These are phyloP conservation scores for Trachymyrmex cornetzi DNA, from an alignment of 1,140 invertebrate species.

Conservation along the genomic window DNA sequence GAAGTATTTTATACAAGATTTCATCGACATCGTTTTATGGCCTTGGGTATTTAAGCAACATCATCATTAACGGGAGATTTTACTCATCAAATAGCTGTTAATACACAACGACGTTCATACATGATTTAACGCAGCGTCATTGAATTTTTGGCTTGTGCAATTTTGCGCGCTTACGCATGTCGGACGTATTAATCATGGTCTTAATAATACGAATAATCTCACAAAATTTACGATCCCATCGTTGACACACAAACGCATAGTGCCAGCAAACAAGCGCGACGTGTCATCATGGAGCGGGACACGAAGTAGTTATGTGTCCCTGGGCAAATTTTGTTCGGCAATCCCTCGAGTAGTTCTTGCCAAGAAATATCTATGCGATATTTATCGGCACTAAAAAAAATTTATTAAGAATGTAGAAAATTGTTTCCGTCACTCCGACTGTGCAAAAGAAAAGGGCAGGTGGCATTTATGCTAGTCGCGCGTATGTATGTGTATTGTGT, in stretches of 20 bases:
- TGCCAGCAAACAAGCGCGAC: constrained; percentile 4
- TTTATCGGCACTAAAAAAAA: constrained; percentile 23
- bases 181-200: constrained; percentile 32
- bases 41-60: constrained; percentile 1
- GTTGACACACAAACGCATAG: background rate
- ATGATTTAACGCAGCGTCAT: constrained; percentile 23
- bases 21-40: background rate
- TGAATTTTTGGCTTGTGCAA: constrained; percentile 19
- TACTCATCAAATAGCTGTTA: background rate
- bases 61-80: constrained; percentile 5
- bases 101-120: background rate
- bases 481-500: background rate
- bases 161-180: too few relatives aligned
- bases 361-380: background rate
- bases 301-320: background rate
- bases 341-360: background rate
- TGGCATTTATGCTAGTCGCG: background rate
- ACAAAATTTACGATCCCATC: constrained; percentile 40
- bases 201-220: constrained; percentile 44
- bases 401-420: constrained; percentile 33
- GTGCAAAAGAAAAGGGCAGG: background rate
- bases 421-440: background rate
- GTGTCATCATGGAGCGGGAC: background rate
- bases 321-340: constrained; percentile 21
- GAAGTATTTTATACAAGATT: background rate